These are phyloP conservation scores for Acrossocheilus fasciatus DNA, from an alignment of 2,797 vertebrate species.

Conservation along the genomic window DNA sequence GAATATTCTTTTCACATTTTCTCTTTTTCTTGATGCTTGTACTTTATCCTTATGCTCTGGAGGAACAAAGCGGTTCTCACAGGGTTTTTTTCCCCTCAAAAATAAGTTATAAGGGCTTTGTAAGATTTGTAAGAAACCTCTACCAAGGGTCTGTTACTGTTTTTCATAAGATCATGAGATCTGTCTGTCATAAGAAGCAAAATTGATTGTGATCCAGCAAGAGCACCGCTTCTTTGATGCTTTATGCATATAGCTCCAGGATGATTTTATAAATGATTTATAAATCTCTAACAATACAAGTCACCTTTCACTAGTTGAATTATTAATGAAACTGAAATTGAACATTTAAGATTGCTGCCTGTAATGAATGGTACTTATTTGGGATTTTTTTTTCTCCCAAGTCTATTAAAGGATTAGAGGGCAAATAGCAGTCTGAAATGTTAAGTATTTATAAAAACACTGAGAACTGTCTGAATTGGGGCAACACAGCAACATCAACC, in stretches of 20 bases:
- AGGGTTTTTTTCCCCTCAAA: too few species aligned
- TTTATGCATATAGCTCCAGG: slow-evolving; percentile 50
- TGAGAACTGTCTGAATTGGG: slow-evolving; percentile 15
- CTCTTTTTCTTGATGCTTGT: background rate
- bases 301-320: slow-evolving; percentile 74
- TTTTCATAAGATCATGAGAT: background rate
- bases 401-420: slow-evolving; percentile 22
- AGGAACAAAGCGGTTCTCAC: background rate
- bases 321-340: slow-evolving; percentile 78
- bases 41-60: background rate
- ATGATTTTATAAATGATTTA: slow-evolving; percentile 72
- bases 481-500: background rate
- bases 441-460: slow-evolving; percentile 57
- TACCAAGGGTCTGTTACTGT: background rate
- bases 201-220: background rate
- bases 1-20: background rate
- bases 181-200: background rate
- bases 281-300: slow-evolving; percentile 73
- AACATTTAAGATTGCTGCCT: slow-evolving; percentile 71
- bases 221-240: background rate
- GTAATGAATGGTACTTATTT: slow-evolving; percentile 58
- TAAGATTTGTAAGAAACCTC: background rate
- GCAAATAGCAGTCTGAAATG: slow-evolving; percentile 4
- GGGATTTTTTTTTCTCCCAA: slow-evolving; percentile 45
- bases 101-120: too few species aligned